Evolutionary conservation across 2,888 invertebrate species (phyloP).

Genomic region (Monopis laevigella): DNA sequence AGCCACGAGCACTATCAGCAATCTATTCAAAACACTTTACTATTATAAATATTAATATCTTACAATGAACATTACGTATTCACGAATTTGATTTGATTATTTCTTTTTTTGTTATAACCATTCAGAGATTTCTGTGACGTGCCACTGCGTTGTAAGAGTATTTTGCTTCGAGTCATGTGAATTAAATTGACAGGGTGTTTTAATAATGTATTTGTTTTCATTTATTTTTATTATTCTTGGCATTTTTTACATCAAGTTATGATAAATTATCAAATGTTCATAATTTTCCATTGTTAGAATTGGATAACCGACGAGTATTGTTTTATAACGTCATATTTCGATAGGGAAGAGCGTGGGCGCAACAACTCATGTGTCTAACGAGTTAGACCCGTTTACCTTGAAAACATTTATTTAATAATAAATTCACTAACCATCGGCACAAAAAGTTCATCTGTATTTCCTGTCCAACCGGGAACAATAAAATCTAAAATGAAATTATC

Average conservation of each 20-base stretch:
- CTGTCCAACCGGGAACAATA: constrained; percentile 13
- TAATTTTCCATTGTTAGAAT: too few species aligned
- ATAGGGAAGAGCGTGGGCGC: constrained; percentile 48
- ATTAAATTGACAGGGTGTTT: constrained; percentile 37
- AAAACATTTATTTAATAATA: constrained; percentile 19
- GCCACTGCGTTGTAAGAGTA: constrained; percentile 43
- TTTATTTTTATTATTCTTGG: too few species aligned
- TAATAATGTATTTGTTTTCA: constrained; percentile 12
- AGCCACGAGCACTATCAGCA: constrained; percentile 37
- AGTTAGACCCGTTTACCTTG: constrained; percentile 44
- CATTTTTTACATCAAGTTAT: too few species aligned
- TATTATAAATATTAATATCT: constrained; percentile 58
- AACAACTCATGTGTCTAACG: constrained; percentile 22
- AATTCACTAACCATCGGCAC: constrained; percentile 22
- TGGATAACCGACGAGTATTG: too few species aligned
- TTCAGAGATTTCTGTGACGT: constrained; percentile 31
- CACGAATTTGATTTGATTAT: constrained; percentile 46
- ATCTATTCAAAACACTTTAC: constrained; percentile 51
- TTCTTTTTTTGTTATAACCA: constrained; percentile 8
- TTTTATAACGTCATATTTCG: constrained; percentile 25
- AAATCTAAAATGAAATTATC: constrained; percentile 15
- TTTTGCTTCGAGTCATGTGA: constrained; percentile 45
- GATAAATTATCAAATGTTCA: too few species aligned
- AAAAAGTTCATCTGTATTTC: constrained; percentile 30
- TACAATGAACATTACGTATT: constrained; percentile 33